A percentile compares a stretch with the other conserved stretches of the same genome.
Evolutionary conservation across 2,797 vertebrate genomes (phyloP).

Genomic region (Crypturellus tataupa): DNA sequence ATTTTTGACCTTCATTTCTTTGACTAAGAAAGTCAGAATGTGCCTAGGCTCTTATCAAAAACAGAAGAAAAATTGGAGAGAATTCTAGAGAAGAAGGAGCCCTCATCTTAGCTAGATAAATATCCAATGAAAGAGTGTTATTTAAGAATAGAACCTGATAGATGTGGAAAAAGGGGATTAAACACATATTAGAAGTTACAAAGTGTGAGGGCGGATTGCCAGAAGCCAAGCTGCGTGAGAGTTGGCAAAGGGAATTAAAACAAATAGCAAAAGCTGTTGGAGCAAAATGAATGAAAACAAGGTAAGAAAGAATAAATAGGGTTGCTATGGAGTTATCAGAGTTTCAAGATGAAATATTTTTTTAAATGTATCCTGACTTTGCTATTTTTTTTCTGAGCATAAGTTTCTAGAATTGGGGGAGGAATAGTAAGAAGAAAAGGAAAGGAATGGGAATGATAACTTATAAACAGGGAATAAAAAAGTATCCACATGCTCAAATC

Average conservation of each 20-base stretch:
- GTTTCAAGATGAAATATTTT: slow-evolving; percentile 8
- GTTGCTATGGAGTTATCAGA: slow-evolving; percentile 35
- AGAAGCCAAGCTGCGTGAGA: slow-evolving; percentile 48
- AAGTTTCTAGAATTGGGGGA: not conserved
- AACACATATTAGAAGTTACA: slow-evolving; percentile 28
- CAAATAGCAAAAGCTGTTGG: slow-evolving; percentile 34
- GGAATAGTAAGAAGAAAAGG: not conserved
- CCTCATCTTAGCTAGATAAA: slow-evolving; percentile 14
- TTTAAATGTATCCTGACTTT: not conserved
- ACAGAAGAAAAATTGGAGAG: not conserved
- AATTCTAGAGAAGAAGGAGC: not conserved
- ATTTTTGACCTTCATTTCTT: not conserved
- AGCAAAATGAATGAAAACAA: slow-evolving; percentile 38
- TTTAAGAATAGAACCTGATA: slow-evolving; percentile 38
- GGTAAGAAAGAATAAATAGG: slow-evolving; percentile 19
- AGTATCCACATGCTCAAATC: not conserved
- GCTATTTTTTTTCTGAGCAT: not conserved
- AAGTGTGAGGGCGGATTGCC: slow-evolving; percentile 43
- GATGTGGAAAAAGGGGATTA: slow-evolving; percentile 47
- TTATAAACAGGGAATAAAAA: not conserved
- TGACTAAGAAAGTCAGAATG: slow-evolving; percentile 33
- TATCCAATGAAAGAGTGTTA: not conserved
- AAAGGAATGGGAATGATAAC: not conserved
- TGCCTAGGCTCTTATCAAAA: not conserved
- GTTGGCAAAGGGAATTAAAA: slow-evolving; percentile 55